Percentiles rank a stretch among this genome's conserved stretches.
Conservation (phyloP, 1,140 invertebrate species). For the Galleria mellonella region DNA sequence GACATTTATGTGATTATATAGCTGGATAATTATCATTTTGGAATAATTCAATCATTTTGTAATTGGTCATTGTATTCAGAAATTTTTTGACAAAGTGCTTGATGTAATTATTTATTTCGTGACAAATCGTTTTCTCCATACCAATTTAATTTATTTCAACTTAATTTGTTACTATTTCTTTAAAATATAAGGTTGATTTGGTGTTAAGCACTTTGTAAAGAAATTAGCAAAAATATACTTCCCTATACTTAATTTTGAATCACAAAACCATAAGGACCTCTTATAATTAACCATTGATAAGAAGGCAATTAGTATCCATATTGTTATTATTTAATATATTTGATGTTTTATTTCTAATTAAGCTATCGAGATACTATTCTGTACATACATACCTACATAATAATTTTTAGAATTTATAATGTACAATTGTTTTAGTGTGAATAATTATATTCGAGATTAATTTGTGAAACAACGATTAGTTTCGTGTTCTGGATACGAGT, state of each 20-base stretch:
- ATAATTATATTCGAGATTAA: slow-evolving; percentile 66
- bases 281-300: slow-evolving; percentile 75
- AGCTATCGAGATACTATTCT: slow-evolving; percentile 68
- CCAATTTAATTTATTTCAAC: slow-evolving; percentile 5
- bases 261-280: slow-evolving; percentile 75
- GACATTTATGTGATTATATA: slow-evolving; percentile 55
- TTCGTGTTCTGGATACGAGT: slow-evolving; percentile 41
- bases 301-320: slow-evolving; percentile 74
- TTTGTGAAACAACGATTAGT: slow-evolving; percentile 51
- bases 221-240: slow-evolving; percentile 19
- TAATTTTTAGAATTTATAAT: slow-evolving; percentile 69
- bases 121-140: background rate
- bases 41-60: slow-evolving; percentile 21
- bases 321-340: slow-evolving; percentile 76
- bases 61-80: slow-evolving; percentile 24
- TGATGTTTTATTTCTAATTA: slow-evolving; percentile 74
- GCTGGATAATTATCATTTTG: slow-evolving; percentile 35
- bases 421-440: slow-evolving; percentile 74
- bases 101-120: slow-evolving; percentile 20
- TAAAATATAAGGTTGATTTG: slow-evolving; percentile 7
- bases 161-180: slow-evolving; percentile 12
- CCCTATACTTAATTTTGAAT: slow-evolving; percentile 42
- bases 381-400: slow-evolving; percentile 68
- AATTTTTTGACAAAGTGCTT: slow-evolving; percentile 47
- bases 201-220: slow-evolving; percentile 41